Base-by-base conservation (phyloP, 2,888 invertebrate species). In the Sclerodermus sp. region DNA sequence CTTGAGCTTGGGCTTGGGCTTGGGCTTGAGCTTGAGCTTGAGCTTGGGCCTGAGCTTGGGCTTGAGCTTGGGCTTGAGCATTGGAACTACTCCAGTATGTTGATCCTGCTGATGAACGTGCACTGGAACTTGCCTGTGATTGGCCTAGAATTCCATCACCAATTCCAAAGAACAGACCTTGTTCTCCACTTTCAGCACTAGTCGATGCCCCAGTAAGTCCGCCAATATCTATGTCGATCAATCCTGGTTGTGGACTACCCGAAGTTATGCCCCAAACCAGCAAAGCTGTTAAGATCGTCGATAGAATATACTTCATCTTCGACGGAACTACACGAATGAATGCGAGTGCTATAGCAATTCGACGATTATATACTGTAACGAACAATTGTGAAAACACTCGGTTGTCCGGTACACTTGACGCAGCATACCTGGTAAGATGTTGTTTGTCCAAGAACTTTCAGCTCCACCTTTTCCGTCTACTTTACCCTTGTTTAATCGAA, bases 351-450 rank as follows among this genome's bases (percentile, higher is more conserved):
- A 34, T 34, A 6, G 14, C 34, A 34, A 13, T 34, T 13, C 34
- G 3, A 34, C 6, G 6, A 12, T 34, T 57, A 57, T 55, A 55
- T 55, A 57, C 55, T 44, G 36, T 45, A 40, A 18, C 32, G 52
- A 49, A 55, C 57, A 55, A 53, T 57, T 55, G 57, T 57, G 43
- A 57, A 55, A 57, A 52, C 52, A 55, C 4, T 8, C 23, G 8
- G 23, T 8, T 5, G 23, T 5, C 3, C 3, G 8, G 23, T 23
- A 23, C 23, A 23, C 23, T 23, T 23, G 23, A 23, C 23, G 23
- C 23, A 23, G 23, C 23, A 23, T 23, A 8, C 23, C 23, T 23
- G 23, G 4, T 8, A 5, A 8, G 4, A 8, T 23, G 23, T 8
- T 23, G 23, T 23, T 23, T 23, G 23, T 23, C 23, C 23, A 23